Evolutionary conservation across 92 coral and sea anemone genomes (phyloP), one percentile per base, ranked within the genome.

Genomic region (Ricordea florida): DNA sequence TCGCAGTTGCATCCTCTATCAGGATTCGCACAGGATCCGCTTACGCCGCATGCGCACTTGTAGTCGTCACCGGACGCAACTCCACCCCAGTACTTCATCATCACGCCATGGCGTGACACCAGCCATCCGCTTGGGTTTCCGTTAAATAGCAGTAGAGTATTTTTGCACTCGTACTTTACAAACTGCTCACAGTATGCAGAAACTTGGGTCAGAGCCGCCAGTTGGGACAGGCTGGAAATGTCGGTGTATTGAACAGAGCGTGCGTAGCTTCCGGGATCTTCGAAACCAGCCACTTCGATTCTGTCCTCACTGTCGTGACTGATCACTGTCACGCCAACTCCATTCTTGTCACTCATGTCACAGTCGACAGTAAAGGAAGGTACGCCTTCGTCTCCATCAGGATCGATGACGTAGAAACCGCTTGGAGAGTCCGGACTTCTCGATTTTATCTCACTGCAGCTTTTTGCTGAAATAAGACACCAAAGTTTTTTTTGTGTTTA

Each of bases 31-130:
- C 76, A 68, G 14, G 33, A 32, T 14, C 43, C 10, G 1, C 15
- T 48, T 30, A 48, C 13, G 7, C 44, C 80, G 35, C 80, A 73
- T 18, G 59, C 80, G 28, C 80, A 73, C 49, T 57, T 58, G 57
- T 50, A 50, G n/a, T 15, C n/a, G 20, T 10, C 14, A 0, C 66
- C 22, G 32, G 55, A 42, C 30, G 25, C 36, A 0, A 43, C 57
- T 18, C 80, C 80, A 22, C 80, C 80, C 80, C 80, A 73, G 41
- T 73, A 73, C 10, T n/a, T 73, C 80, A 73, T 73, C 22, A 14
- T 38, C 10, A 6, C 33, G 10, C 65, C 32, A 10, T 73, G 42
- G n/a, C 80, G 80, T 30, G 80, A 73, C 22, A 73, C 69, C 80
- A 67, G 57, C 57, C 41, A 73, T 8, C 29, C 47, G 0, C 3